These are phyloP conservation scores for Myotis brandtii DNA, from an alignment of 2,113 vertebrate species.

Conservation along the genomic window DNA sequence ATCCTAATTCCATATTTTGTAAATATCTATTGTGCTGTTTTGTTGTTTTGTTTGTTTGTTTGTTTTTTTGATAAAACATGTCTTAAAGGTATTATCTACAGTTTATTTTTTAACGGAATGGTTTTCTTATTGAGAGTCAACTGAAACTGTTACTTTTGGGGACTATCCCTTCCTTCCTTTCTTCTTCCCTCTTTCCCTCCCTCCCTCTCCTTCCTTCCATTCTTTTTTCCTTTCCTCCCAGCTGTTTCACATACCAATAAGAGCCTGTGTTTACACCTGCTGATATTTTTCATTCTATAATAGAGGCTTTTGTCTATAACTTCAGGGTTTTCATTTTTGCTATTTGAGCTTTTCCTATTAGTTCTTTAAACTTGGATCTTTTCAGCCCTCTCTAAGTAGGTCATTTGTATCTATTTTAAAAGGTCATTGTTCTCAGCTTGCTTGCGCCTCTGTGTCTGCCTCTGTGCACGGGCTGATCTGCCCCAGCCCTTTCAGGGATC, in stretches of 20 bases:
- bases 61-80: neutral
- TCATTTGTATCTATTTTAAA: constrained; percentile 62
- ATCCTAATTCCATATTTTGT: neutral
- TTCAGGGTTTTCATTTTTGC: constrained; percentile 4
- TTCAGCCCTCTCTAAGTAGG: neutral
- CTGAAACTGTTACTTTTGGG: neutral
- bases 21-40: neutral
- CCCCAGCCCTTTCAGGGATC: neutral
- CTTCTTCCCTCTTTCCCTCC: too few species aligned
- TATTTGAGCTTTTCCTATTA: neutral
- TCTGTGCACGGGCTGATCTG: neutral
- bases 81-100: neutral
- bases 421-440: constrained; percentile 38
- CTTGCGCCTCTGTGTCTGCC: neutral
- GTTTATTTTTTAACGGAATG: neutral
- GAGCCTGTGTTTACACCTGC: neutral
- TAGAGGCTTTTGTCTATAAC: neutral
- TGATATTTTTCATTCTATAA: neutral
- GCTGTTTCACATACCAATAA: neutral
- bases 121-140: neutral
- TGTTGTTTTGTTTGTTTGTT: neutral
- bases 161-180: neutral
- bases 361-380: neutral
- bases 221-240: neutral
- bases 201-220: neutral